Evolutionary conservation across 2,113 vertebrate genomes (phyloP).

Genomic region (Canis aureus): DNA sequence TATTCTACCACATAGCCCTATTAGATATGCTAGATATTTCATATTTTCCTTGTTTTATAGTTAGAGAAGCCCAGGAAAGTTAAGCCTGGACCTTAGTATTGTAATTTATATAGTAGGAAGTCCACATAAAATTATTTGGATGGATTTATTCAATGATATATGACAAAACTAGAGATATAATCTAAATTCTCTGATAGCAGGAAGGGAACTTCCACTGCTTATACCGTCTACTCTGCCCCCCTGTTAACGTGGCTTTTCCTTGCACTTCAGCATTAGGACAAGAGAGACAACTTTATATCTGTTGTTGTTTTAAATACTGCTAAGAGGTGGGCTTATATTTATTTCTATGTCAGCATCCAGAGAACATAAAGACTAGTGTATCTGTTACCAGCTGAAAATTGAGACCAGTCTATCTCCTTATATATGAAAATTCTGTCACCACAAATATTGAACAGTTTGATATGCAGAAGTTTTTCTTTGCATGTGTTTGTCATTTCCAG

Average conservation of each 20-base stretch:
- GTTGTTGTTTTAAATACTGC: constrained; percentile 28
- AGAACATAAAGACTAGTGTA: not conserved
- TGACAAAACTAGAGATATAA: constrained; percentile 4
- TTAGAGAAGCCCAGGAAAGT: not conserved
- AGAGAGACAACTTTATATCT: constrained; percentile 32
- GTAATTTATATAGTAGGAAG: not conserved
- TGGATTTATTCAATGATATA: not conserved
- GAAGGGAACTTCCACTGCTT: not conserved
- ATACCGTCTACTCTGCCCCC: not conserved
- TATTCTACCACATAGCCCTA: not conserved
- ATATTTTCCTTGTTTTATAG: not conserved
- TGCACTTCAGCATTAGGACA: not conserved
- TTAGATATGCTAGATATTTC: not conserved
- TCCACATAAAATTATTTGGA: constrained; percentile 1
- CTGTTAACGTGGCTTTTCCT: constrained; percentile 22
- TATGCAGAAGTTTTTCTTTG: not conserved
- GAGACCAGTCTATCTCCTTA: not conserved
- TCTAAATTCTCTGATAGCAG: not conserved
- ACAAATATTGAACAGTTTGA: not conserved
- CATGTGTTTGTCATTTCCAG: constrained; percentile 22
- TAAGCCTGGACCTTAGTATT: constrained; percentile 19
- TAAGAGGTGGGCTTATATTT: constrained; percentile 37
- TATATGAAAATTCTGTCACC: not conserved
- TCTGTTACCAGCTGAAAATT: constrained; percentile 47
- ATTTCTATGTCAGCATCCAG: constrained; percentile 8